These are phyloP conservation scores for Seira ritae DNA, from an alignment of 2,888 invertebrate genomes.

Conservation along the genomic window DNA sequence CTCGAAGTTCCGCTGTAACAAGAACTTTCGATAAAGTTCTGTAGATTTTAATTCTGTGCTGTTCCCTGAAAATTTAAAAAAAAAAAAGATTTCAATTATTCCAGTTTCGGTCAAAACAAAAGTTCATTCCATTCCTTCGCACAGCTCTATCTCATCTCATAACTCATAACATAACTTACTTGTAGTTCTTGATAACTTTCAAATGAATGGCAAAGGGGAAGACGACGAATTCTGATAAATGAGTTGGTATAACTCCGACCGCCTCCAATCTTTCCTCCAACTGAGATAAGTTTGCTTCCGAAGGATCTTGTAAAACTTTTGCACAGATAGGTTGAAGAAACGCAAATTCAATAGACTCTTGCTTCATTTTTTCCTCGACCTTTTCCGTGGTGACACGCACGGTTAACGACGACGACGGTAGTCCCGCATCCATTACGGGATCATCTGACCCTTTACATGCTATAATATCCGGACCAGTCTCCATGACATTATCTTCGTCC, in stretches of 20 bases:
- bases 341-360: constrained; percentile 50
- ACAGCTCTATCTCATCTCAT: too few species aligned
- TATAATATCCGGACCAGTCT: too few species aligned
- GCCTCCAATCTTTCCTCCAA: constrained; percentile 39
- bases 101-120: too few species aligned
- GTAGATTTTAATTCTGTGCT: constrained; percentile 31
- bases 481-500: too few species aligned
- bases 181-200: constrained; percentile 44
- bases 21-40: constrained; percentile 44
- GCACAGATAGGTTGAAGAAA: constrained; percentile 55
- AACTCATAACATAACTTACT: constrained; percentile 46
- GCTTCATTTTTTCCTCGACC: constrained; percentile 12
- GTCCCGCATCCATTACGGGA: too few species aligned
- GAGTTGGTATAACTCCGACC: constrained; percentile 26
- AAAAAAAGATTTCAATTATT: constrained; percentile 1
- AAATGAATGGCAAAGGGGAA: constrained; percentile 67
- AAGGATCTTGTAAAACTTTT: constrained; percentile 44
- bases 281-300: constrained; percentile 20
- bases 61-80: constrained; percentile 50
- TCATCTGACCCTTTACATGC: too few species aligned
- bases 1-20: constrained; percentile 20
- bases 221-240: constrained; percentile 54
- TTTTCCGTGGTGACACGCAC: too few species aligned
- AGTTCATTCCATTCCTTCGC: too few species aligned
- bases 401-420: too few species aligned